phyloP scores from a whole-genome alignment of 2,888 invertebrate genomes.

The Rotaria macrura region DNA sequence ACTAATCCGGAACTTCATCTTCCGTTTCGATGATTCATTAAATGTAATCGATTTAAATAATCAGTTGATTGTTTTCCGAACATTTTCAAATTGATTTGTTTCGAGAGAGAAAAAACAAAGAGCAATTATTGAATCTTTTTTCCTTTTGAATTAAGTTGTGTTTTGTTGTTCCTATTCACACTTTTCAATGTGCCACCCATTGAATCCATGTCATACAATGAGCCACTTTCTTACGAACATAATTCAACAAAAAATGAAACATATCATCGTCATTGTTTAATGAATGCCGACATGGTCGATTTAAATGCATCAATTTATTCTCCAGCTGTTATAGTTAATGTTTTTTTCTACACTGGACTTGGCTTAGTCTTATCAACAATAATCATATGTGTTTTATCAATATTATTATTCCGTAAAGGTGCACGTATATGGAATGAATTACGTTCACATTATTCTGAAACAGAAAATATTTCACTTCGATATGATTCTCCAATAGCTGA shows the following conservation, averaged over 20 bases:
- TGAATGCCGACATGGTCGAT: background rate
- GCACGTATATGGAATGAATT: background rate
- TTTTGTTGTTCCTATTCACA: background rate
- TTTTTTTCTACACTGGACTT: background rate
- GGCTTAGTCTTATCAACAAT: background rate
- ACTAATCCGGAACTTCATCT: no score
- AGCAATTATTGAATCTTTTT: background rate
- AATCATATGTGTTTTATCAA: background rate
- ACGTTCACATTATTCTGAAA: background rate
- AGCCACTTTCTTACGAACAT: background rate
- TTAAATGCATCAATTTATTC: constrained; percentile 1
- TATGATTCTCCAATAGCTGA: background rate
- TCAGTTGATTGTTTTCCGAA: no score
- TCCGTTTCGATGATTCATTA: no score
- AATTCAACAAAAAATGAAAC: background rate
- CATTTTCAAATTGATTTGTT: no score
- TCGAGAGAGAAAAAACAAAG: no score
- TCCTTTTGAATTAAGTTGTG: background rate
- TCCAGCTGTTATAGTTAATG: background rate
- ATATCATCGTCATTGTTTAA: background rate
- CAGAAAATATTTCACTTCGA: background rate
- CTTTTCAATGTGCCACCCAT: background rate
- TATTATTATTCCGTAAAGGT: background rate
- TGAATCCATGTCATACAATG: constrained; percentile 1
- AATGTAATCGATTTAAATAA: no score